Evolutionary conservation across 1,140 invertebrate genomes (phyloP).

Genomic region (Solenopsis fugax): DNA sequence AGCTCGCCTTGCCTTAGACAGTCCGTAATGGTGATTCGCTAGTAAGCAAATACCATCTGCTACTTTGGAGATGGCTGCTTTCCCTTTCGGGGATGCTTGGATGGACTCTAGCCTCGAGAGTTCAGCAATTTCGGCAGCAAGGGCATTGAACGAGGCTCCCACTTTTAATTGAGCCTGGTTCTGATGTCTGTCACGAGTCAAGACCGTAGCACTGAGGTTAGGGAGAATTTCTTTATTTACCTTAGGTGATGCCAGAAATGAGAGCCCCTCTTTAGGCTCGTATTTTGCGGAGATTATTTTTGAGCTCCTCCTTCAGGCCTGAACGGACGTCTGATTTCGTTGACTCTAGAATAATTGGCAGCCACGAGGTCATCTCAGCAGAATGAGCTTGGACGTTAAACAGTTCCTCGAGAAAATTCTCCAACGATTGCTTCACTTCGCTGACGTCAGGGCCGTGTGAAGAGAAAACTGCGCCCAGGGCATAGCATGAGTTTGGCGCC

Average conservation of each 20-base stretch:
- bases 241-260: not conserved
- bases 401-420: not conserved
- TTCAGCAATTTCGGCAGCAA: too few species aligned
- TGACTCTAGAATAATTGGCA: not conserved
- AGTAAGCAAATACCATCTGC: too few species aligned
- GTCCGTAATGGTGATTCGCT: too few species aligned
- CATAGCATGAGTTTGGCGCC: too few species aligned
- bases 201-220: not conserved
- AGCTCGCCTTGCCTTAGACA: too few species aligned
- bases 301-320: not conserved
- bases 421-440: too few species aligned
- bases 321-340: not conserved
- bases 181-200: not conserved
- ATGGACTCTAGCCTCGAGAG: too few species aligned
- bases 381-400: not conserved
- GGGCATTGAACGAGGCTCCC: not conserved
- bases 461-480: too few species aligned
- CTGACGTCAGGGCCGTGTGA: too few species aligned
- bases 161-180: not conserved
- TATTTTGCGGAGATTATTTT: not conserved
- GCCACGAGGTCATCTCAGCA: not conserved
- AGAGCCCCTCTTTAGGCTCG: not conserved
- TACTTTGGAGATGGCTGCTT: too few species aligned
- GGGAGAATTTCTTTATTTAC: not conserved
- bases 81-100: too few species aligned